These are phyloP conservation scores for Anhinga anhinga DNA, from an alignment of 2,113 vertebrate genomes.

Conservation along the genomic window DNA sequence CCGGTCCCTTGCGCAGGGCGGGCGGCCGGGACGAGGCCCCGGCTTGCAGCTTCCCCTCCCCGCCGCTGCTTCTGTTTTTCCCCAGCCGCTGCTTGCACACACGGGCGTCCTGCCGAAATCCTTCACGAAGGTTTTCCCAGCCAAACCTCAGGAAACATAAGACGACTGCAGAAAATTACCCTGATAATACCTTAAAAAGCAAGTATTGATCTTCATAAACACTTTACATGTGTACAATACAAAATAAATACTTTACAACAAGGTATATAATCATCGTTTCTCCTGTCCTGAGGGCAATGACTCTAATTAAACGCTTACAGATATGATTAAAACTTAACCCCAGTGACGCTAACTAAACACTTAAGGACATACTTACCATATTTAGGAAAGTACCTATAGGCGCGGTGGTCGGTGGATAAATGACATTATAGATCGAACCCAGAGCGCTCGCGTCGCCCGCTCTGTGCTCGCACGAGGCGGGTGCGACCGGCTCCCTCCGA, in stretches of 20 bases:
- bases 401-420: accelerated
- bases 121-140: neutral
- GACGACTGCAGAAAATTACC: neutral
- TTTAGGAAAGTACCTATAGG: neutral
- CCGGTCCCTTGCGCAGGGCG: accelerated
- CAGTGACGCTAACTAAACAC: neutral
- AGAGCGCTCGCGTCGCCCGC: accelerated
- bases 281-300: neutral
- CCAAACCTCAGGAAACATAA: neutral
- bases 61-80: neutral
- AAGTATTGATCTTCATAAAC: neutral
- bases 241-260: neutral
- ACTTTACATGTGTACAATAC: no score
- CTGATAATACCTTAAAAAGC: neutral
- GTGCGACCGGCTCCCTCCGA: accelerated
- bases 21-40: accelerated
- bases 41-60: neutral
- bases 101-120: neutral
- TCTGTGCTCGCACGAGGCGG: neutral
- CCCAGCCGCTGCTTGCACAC: accelerated
- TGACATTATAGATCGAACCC: accelerated
- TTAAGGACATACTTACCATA: neutral
- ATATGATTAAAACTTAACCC: neutral
- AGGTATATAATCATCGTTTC: neutral
- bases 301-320: neutral